Conservation (phyloP, 1,140 invertebrate genomes). For the Drosophila bifasciata region DNA sequence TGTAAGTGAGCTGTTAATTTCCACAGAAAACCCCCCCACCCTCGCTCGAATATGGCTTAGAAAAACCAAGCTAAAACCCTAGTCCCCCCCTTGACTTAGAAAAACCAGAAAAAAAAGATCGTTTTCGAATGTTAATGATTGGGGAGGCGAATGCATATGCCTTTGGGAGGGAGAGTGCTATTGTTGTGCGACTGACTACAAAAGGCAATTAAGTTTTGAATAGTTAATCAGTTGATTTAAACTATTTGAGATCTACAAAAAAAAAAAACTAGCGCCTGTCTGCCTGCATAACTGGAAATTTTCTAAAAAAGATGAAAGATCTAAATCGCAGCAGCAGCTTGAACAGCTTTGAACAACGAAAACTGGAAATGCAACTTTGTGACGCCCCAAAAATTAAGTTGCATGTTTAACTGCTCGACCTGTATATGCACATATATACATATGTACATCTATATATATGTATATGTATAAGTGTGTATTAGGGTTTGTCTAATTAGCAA, state of each 20-base stretch:
- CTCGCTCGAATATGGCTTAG: no score
- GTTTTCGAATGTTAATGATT: conserved; percentile 56
- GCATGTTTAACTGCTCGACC: conserved; percentile 56
- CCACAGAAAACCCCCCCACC: no score
- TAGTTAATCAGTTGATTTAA: conserved; percentile 76
- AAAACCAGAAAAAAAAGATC: conserved; percentile 17
- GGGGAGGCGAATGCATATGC: conserved; percentile 15
- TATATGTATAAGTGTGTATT: conserved; percentile 7
- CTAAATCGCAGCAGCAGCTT: conserved; percentile 45
- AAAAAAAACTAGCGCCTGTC: conserved; percentile 67
- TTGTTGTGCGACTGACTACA: conserved; percentile 41
- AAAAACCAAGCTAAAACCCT: no score
- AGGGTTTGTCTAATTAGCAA: conserved; percentile 67
- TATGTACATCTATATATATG: background rate
- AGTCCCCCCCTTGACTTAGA: conserved; percentile 23
- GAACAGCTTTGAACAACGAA: conserved; percentile 21
- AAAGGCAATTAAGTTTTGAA: conserved; percentile 73
- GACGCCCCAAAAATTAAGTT: conserved; percentile 67
- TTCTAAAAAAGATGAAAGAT: conserved; percentile 74
- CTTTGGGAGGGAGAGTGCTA: conserved; percentile 29
- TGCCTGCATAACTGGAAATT: conserved; percentile 80
- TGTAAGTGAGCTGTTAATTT: conserved; percentile 6
- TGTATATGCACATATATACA: background rate
- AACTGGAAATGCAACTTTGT: conserved; percentile 72
- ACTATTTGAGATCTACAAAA: conserved; percentile 45